These are phyloP conservation scores for Malurus leucopterus DNA, from an alignment of 2,797 vertebrate genomes.

Conservation along the genomic window DNA sequence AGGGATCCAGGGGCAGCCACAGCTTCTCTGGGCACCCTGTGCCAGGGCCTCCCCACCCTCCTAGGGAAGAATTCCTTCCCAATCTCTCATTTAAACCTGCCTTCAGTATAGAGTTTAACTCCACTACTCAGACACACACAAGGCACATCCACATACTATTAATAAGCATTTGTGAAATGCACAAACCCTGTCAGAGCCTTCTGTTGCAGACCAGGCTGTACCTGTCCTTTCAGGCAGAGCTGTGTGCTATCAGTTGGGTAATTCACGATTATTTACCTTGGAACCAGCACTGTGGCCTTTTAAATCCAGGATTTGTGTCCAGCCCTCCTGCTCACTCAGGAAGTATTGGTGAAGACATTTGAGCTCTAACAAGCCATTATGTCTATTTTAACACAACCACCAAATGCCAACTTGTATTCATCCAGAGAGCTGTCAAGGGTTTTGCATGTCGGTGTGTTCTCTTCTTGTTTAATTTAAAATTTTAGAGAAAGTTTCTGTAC, in stretches of 20 bases:
- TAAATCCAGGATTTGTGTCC: background rate
- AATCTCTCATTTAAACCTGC: background rate
- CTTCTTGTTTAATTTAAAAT: background rate
- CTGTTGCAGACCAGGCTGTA: background rate
- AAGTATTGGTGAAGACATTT: background rate
- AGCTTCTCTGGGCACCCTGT: background rate
- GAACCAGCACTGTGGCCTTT: background rate
- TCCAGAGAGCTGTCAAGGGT: background rate
- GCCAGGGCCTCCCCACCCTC: rapidly evolving
- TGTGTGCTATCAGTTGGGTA: background rate
- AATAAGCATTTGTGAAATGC: background rate
- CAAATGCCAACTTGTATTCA: background rate
- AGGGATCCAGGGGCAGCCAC: background rate
- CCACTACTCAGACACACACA: no score
- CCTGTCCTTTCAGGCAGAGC: background rate
- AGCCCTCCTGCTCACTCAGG: background rate
- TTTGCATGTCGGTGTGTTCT: background rate
- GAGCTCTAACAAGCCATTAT: background rate
- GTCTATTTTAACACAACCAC: background rate
- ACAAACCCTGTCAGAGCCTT: background rate
- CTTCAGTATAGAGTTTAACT: background rate
- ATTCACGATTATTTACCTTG: background rate
- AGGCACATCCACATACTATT: background rate
- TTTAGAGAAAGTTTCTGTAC: background rate
- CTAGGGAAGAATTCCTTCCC: background rate